These are phyloP conservation scores for Zapus hudsonius DNA, from an alignment of 2,113 vertebrate genomes.

Conservation along the genomic window DNA sequence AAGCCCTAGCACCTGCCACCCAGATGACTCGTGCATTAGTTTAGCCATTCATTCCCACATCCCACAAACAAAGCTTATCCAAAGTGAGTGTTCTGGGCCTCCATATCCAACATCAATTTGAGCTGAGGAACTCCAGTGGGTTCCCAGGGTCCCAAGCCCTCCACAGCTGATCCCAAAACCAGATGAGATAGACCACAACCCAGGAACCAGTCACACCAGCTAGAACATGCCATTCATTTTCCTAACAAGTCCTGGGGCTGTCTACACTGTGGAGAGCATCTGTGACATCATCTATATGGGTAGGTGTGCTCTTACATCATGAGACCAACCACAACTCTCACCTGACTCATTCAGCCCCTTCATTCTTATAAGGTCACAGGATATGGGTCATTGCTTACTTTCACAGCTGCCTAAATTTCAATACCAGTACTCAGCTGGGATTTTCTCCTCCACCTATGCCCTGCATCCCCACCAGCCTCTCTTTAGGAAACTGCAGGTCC, in stretches of 20 bases:
- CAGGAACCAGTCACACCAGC: neutral
- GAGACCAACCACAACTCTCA: neutral
- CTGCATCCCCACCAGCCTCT: neutral
- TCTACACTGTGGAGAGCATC: neutral
- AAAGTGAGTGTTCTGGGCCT: neutral
- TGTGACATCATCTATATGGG: neutral
- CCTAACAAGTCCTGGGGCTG: neutral
- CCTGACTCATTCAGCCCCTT: neutral
- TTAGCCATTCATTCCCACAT: neutral
- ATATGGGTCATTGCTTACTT: neutral
- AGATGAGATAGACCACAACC: too few species aligned
- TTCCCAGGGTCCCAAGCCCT: neutral
- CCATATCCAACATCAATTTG: neutral
- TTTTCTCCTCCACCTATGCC: neutral
- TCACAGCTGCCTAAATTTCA: neutral
- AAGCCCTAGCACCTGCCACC: neutral
- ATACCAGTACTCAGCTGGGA: neutral
- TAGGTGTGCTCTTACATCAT: neutral
- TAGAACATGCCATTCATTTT: neutral
- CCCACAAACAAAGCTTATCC: neutral
- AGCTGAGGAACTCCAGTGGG: neutral
- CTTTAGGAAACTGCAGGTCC: neutral
- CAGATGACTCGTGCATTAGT: neutral
- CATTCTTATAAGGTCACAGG: neutral
- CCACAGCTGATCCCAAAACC: accelerated